A percentile compares a stretch with the other conserved stretches of the same genome.
Conservation (phyloP, 1,140 invertebrate genomes). For the Drosophila simulans region DNA sequence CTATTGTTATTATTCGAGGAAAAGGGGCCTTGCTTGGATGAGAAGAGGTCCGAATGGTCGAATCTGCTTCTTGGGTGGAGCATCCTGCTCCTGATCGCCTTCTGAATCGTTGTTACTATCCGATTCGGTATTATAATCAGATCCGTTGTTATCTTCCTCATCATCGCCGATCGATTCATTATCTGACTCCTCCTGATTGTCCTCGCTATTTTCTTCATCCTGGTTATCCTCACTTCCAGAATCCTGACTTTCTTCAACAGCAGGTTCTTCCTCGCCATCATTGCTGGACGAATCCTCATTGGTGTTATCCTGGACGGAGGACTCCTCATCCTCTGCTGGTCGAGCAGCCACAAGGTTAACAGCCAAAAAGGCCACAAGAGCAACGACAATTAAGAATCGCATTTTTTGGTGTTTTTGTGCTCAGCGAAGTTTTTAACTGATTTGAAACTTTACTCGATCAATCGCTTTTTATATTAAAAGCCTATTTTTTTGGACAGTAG, state of each 20-base stretch:
- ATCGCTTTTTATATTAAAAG: constrained; percentile 27
- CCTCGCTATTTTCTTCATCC: not conserved
- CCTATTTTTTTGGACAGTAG: not conserved
- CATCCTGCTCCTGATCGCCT: not conserved
- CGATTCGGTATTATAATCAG: not conserved
- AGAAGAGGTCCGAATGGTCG: not conserved
- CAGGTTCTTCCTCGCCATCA: constrained; percentile 1
- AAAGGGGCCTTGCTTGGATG: too few species aligned
- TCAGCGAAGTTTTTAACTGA: not conserved
- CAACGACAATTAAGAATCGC: constrained; percentile 21
- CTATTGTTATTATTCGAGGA: too few species aligned
- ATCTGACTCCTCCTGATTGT: not conserved
- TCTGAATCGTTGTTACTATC: not conserved
- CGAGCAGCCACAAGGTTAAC: constrained; percentile 26
- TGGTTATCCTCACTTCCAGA: not conserved
- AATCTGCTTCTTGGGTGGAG: not conserved
- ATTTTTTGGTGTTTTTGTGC: constrained; percentile 17
- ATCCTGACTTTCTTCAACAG: not conserved
- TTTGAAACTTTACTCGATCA: not conserved
- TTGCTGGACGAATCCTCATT: constrained; percentile 4
- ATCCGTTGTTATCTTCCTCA: not conserved
- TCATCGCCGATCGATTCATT: not conserved
- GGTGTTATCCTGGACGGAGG: not conserved
- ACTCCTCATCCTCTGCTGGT: constrained; percentile 17
- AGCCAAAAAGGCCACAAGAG: constrained; percentile 27